Conservation (phyloP, 2,888 invertebrate genomes). For the Mylabris sibirica region DNA sequence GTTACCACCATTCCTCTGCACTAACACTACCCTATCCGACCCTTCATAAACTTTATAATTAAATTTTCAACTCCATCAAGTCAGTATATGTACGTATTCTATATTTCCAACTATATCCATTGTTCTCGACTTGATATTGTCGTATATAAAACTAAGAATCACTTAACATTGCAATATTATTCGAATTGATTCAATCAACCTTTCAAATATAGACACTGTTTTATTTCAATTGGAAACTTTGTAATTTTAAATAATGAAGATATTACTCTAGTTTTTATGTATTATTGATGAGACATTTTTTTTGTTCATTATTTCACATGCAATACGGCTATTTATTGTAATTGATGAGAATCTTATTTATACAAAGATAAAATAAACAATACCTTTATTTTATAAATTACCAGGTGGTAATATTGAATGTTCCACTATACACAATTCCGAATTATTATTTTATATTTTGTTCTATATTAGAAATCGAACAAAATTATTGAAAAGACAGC, state of each 20-base stretch:
- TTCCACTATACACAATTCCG: background rate
- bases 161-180: constrained; percentile 19
- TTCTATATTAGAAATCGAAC: background rate
- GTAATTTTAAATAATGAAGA: background rate
- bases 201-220: background rate
- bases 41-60: constrained; percentile 46
- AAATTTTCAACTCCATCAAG: constrained; percentile 48
- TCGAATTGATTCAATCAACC: background rate
- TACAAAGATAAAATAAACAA: background rate
- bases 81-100: constrained; percentile 30
- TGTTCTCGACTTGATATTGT: constrained; percentile 32
- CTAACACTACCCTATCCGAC: constrained; percentile 29
- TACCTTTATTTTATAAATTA: background rate
- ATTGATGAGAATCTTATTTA: background rate
- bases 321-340: background rate
- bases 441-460: too few relatives aligned
- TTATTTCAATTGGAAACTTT: background rate
- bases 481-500: background rate
- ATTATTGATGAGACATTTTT: background rate
- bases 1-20: constrained; percentile 21
- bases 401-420: background rate
- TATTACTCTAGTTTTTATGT: background rate
- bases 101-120: constrained; percentile 41
- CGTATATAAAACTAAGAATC: constrained; percentile 8
- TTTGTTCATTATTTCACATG: constrained; percentile 5